Conservation (phyloP, 2,888 invertebrate genomes). For the Micoletzkya japonica region DNA sequence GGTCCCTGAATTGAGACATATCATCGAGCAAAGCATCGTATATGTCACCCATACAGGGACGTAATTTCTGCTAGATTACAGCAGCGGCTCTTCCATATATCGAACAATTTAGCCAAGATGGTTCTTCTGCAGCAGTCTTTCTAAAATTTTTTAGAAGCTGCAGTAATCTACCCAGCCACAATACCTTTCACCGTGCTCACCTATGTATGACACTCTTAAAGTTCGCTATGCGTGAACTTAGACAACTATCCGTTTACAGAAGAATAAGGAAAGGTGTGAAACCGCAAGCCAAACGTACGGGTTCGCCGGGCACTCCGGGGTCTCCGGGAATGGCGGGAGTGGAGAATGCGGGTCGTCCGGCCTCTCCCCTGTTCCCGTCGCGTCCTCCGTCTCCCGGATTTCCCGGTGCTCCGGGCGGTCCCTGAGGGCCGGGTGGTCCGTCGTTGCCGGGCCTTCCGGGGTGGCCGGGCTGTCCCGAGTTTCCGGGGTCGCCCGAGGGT, state of each 20-base stretch:
- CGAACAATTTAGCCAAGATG: too few species aligned
- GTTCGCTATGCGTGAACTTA: too few species aligned
- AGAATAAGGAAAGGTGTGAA: too few species aligned
- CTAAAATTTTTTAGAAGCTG: not conserved
- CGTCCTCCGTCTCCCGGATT: constrained; percentile 54
- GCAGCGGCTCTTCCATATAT: too few species aligned
- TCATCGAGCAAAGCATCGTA: not conserved
- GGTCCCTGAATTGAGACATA: constrained; percentile 49
- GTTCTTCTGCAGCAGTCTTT: too few species aligned
- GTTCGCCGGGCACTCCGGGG: constrained; percentile 61
- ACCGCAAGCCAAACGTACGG: constrained; percentile 40
- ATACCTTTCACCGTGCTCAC: too few species aligned
- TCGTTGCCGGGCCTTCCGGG: constrained; percentile 62
- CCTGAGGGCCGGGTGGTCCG: constrained; percentile 58
- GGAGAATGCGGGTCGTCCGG: constrained; percentile 62
- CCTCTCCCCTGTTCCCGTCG: constrained; percentile 61
- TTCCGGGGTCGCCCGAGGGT: constrained; percentile 49
- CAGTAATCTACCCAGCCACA: too few species aligned
- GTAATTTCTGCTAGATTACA: too few species aligned
- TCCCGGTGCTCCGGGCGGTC: constrained; percentile 61
- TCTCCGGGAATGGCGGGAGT: constrained; percentile 63
- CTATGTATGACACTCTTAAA: too few species aligned
- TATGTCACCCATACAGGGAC: too few species aligned
- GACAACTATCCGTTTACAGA: too few species aligned
- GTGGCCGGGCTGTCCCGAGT: constrained; percentile 49